Conservation (phyloP, 2,797 vertebrate genomes). For the Syngnathus rostellatus region DNA sequence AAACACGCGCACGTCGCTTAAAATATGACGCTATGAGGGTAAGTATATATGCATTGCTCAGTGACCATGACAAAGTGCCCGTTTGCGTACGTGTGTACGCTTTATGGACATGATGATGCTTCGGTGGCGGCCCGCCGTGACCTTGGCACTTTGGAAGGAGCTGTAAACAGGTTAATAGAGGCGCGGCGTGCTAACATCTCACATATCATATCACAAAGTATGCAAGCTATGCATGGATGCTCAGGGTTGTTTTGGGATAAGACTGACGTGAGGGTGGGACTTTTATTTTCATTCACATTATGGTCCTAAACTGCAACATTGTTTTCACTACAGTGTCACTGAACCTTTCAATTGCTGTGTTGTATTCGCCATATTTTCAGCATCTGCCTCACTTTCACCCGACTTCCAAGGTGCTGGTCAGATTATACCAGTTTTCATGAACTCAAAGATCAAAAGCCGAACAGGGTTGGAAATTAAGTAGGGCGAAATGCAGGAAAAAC, state of each 20-base stretch:
- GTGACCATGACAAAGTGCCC: constrained; percentile 47
- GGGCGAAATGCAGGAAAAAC: neutral
- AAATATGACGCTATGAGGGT: constrained; percentile 51
- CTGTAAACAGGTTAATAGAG: constrained; percentile 58
- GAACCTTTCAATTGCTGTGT: too few relatives aligned
- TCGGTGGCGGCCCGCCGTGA: constrained; percentile 49
- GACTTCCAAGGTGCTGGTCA: neutral
- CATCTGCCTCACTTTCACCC: too few relatives aligned
- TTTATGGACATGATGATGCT: constrained; percentile 58
- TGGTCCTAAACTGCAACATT: too few relatives aligned
- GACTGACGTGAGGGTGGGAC: neutral
- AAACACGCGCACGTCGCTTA: constrained; percentile 36
- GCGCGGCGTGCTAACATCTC: constrained; percentile 42
- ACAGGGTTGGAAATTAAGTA: neutral
- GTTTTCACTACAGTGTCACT: too few relatives aligned
- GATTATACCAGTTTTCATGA: neutral
- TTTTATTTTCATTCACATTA: neutral
- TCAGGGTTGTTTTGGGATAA: neutral
- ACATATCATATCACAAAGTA: constrained; percentile 1
- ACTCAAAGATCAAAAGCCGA: neutral
- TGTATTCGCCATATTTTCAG: too few relatives aligned
- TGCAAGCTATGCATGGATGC: neutral
- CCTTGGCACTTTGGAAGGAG: constrained; percentile 59
- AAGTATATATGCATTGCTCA: constrained; percentile 38
- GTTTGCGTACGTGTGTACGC: constrained; percentile 29